Evolutionary conservation across 2,113 vertebrate species (phyloP).

Genomic region (Syngnathoides biaculeatus): DNA sequence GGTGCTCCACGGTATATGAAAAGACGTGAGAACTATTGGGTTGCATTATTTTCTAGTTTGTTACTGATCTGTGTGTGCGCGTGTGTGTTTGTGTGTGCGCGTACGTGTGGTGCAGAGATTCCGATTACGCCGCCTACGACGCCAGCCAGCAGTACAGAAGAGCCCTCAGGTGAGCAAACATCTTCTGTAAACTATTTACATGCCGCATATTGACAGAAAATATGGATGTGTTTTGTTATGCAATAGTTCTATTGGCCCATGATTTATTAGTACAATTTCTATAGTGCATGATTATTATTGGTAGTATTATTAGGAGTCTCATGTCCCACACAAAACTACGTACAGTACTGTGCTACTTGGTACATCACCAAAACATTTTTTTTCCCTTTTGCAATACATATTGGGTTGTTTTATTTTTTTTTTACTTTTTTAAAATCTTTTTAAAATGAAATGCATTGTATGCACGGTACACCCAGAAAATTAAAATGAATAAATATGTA

Average conservation of each 20-base stretch:
- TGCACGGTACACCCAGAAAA: too few relatives aligned
- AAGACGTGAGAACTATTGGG: background rate
- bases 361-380: too few relatives aligned
- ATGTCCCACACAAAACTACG: background rate
- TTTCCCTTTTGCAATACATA: background rate
- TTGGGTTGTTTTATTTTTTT: too few relatives aligned
- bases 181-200: conserved; percentile 1
- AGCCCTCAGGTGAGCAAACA: conserved; percentile 81
- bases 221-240: background rate
- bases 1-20: too few relatives aligned
- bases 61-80: conserved; percentile 32
- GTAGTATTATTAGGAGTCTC: conserved; percentile 4
- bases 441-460: too few relatives aligned
- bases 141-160: conserved; percentile 83
- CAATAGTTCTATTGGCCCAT: background rate
- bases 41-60: background rate
- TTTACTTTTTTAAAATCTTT: too few relatives aligned
- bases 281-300: background rate
- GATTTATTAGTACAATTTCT: background rate
- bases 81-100: conserved; percentile 23
- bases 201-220: conserved; percentile 8
- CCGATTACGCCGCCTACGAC: conserved; percentile 86
- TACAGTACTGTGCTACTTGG: background rate
- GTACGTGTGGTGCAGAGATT: conserved; percentile 78
- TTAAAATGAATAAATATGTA: too few relatives aligned